phyloP scores from a whole-genome alignment of 1,140 invertebrate species.

The Heliconius melpomene region DNA sequence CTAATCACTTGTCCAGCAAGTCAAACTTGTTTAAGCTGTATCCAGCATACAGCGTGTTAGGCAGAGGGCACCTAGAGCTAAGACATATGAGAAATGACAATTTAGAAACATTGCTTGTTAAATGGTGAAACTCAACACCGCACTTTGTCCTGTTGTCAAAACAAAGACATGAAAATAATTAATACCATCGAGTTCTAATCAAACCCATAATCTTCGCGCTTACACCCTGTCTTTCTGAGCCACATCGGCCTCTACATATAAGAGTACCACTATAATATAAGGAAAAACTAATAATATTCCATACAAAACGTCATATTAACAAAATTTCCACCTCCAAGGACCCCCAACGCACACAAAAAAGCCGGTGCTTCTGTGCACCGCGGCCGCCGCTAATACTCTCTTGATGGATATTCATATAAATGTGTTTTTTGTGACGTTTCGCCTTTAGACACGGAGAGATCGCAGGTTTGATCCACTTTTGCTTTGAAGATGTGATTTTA shows the following conservation, averaged over 20 bases:
- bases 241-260: background rate
- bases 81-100: too few species aligned
- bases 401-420: constrained; percentile 29
- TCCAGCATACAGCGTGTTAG: too few species aligned
- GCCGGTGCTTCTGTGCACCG: constrained; percentile 9
- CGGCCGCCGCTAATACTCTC: constrained; percentile 16
- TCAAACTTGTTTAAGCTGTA: too few species aligned
- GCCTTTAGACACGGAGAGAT: constrained; percentile 14
- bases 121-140: background rate
- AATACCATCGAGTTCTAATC: background rate
- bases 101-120: background rate
- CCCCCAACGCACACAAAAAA: constrained; percentile 16
- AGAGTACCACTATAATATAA: background rate
- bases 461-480: background rate
- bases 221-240: too few species aligned
- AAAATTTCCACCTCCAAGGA: constrained; percentile 1
- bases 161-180: too few species aligned
- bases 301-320: background rate
- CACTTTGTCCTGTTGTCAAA: background rate
- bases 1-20: too few species aligned
- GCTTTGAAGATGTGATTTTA: background rate
- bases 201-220: background rate
- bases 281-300: background rate
- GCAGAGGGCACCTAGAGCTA: too few species aligned
- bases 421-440: constrained; percentile 29